These are phyloP conservation scores for Muntiacus reevesi DNA, from an alignment of 2,113 vertebrate genomes.

Conservation along the genomic window DNA sequence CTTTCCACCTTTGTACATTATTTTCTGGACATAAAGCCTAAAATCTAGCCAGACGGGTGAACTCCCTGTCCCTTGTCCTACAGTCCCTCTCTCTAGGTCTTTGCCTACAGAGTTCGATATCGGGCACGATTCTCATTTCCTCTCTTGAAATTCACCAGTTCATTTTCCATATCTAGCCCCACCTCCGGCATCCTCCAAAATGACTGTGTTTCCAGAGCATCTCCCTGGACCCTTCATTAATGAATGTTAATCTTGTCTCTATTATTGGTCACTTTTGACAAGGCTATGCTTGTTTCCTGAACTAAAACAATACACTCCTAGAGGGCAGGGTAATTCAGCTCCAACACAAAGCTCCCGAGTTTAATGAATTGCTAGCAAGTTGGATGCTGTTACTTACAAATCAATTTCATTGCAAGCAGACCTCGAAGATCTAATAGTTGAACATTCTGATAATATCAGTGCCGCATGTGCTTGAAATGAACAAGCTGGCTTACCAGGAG, in stretches of 20 bases:
- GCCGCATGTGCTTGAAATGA: not conserved
- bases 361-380: not conserved
- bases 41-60: not conserved
- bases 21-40: not conserved
- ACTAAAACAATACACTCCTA: not conserved
- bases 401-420: not conserved
- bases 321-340: not conserved
- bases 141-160: not conserved
- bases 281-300: not conserved
- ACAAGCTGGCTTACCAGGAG: not conserved
- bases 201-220: fast-evolving
- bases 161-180: not conserved
- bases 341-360: not conserved
- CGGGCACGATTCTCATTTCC: not conserved
- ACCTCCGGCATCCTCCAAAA: not conserved
- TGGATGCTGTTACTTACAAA: not conserved
- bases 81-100: not conserved
- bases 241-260: not conserved
- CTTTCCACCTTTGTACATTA: not conserved
- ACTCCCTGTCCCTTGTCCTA: not conserved
- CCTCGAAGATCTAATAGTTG: not conserved
- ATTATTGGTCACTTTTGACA: not conserved
- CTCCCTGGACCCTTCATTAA: not conserved
- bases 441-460: not conserved
- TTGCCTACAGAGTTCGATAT: not conserved